A percentile compares a stretch with the other conserved stretches of the same genome.
These are phyloP conservation scores for Brachirus orientalis DNA, from an alignment of 2,113 vertebrate genomes.

Conservation along the genomic window DNA sequence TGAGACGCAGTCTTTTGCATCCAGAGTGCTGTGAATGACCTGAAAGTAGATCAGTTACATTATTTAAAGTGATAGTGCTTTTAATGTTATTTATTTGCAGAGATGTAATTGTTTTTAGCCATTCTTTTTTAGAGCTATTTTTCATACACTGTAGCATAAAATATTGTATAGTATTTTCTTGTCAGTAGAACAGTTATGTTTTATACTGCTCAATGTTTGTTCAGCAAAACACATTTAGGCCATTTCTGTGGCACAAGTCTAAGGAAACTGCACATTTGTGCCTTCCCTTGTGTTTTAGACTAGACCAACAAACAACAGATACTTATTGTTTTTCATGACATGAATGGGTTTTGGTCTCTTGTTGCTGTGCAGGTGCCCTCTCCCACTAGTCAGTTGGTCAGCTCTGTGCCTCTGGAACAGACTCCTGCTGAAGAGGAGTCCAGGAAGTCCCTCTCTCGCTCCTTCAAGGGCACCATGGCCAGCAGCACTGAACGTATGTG, in stretches of 20 bases:
- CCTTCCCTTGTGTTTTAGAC: not conserved
- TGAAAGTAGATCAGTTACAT: no score
- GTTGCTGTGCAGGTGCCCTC: slow-evolving; percentile 71
- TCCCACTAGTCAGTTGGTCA: slow-evolving; percentile 75
- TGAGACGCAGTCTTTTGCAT: no score
- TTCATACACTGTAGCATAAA: no score
- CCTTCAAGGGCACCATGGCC: slow-evolving; percentile 88
- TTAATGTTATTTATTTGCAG: no score
- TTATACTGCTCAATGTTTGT: not conserved
- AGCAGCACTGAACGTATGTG: slow-evolving; percentile 91
- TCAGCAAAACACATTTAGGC: not conserved
- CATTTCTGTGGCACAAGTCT: not conserved
- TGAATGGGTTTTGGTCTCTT: not conserved
- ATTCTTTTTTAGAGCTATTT: no score
- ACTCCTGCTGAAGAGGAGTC: slow-evolving; percentile 91
- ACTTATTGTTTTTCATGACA: not conserved
- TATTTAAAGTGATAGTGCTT: no score
- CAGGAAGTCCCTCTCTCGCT: slow-evolving; percentile 85
- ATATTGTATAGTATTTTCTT: no score
- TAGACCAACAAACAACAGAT: not conserved
- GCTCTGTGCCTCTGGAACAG: slow-evolving; percentile 83
- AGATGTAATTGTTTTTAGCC: no score
- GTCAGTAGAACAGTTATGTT: not conserved
- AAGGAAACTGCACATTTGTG: not conserved
- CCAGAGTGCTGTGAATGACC: no score